These are phyloP conservation scores for Ramazzottius varieornatus DNA, from an alignment of 2,888 invertebrate genomes.

Conservation along the genomic window DNA sequence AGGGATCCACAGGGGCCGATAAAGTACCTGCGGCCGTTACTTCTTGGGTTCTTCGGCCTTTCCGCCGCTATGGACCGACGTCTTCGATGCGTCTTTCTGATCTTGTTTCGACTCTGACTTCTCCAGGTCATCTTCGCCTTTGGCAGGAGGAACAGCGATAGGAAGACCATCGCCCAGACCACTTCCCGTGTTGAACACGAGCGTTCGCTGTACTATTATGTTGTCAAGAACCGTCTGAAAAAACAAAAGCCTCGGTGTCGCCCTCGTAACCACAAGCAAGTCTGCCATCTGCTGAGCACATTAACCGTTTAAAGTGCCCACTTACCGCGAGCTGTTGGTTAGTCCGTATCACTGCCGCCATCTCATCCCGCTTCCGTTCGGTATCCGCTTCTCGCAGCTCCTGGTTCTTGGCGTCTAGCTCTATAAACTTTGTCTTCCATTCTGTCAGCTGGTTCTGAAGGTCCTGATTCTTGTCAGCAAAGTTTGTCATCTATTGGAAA, in stretches of 20 bases:
- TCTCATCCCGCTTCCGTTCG: slow-evolving; percentile 69
- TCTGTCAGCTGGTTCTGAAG: slow-evolving; percentile 41
- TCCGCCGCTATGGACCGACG: too few relatives aligned
- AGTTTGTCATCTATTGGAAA: slow-evolving; percentile 26
- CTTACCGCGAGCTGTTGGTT: slow-evolving; percentile 65
- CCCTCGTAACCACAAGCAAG: background rate
- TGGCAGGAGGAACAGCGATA: too few relatives aligned
- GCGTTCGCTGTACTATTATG: background rate
- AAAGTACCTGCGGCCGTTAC: too few relatives aligned
- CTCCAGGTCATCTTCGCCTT: too few relatives aligned
- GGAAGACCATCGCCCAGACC: background rate
- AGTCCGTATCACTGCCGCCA: slow-evolving; percentile 67
- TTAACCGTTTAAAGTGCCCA: background rate
- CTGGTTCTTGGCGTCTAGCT: slow-evolving; percentile 24
- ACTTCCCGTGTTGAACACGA: background rate
- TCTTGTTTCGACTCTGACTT: too few relatives aligned
- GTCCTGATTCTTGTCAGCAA: slow-evolving; percentile 41
- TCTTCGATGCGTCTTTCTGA: too few relatives aligned
- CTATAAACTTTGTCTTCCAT: slow-evolving; percentile 24
- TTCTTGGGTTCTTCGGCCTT: too few relatives aligned
- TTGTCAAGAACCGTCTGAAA: background rate
- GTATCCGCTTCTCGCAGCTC: slow-evolving; percentile 66
- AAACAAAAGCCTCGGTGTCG: background rate
- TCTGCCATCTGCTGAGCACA: background rate
- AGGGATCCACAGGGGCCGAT: too few relatives aligned